Conservation (phyloP, 2,797 vertebrate species). For the Hozukius guyotensis region DNA sequence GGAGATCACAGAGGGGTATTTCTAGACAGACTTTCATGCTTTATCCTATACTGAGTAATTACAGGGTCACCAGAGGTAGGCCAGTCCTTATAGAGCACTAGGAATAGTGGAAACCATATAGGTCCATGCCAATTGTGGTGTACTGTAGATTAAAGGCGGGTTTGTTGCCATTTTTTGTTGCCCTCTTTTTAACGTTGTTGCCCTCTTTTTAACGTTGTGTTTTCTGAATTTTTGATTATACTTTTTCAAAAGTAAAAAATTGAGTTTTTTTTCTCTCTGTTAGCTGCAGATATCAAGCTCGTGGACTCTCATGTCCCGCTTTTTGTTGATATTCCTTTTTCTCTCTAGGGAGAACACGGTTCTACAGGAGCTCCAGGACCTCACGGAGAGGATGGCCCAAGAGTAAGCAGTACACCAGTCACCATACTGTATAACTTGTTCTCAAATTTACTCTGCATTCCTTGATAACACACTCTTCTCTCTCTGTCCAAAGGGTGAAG, state of each 20-base stretch:
- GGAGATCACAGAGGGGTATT: constrained; percentile 78
- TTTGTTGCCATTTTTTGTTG: constrained; percentile 34
- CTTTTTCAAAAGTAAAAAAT: background rate
- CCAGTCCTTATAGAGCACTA: constrained; percentile 58
- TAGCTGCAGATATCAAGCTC: background rate
- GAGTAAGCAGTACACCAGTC: constrained; percentile 80
- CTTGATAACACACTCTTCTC: background rate
- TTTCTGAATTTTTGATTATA: constrained; percentile 30
- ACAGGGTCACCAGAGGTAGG: constrained; percentile 69
- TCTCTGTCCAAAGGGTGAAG: constrained; percentile 88
- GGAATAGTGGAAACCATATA: constrained; percentile 71
- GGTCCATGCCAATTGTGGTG: constrained; percentile 66
- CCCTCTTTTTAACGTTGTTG: constrained; percentile 3
- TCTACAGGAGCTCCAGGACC: constrained; percentile 91
- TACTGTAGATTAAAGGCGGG: constrained; percentile 62
- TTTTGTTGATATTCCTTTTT: constrained; percentile 18
- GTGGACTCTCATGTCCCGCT: background rate
- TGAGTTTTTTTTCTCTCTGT: background rate
- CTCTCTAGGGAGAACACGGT: constrained; percentile 89
- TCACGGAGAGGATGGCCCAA: constrained; percentile 94
- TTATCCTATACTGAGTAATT: constrained; percentile 81
- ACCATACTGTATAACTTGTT: background rate
- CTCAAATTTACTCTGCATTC: background rate
- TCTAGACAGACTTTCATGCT: constrained; percentile 61
- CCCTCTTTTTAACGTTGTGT: background rate